Conservation (phyloP, 1,140 invertebrate genomes). For the Pogonognathellus flavescens region DNA sequence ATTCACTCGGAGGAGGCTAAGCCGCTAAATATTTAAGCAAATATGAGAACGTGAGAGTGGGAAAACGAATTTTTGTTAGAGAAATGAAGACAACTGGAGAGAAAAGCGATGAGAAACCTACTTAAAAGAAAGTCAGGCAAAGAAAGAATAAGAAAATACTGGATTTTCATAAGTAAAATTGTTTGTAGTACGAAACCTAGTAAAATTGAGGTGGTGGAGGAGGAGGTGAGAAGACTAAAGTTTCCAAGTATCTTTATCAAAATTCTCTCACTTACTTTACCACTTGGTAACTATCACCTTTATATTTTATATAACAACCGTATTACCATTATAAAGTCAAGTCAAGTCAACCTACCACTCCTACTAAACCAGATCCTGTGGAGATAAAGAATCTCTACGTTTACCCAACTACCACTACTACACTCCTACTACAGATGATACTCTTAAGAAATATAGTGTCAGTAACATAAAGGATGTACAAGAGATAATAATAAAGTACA, state of each 20-base stretch:
- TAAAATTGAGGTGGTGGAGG: conserved; percentile 31
- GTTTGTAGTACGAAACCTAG: not conserved
- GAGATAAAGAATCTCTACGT: no score
- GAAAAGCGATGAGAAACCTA: not conserved
- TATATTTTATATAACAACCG: no score
- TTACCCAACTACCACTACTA: no score
- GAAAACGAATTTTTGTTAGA: not conserved
- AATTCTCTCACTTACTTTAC: conserved; percentile 25
- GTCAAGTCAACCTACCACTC: no score
- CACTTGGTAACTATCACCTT: no score
- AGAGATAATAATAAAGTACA: not conserved
- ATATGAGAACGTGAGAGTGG: conserved; percentile 34
- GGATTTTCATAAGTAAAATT: conserved; percentile 18
- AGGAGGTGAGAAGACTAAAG: not conserved
- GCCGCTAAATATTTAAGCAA: conserved; percentile 47
- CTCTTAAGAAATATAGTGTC: not conserved
- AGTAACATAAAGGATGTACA: conserved; percentile 9
- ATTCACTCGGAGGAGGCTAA: conserved; percentile 38
- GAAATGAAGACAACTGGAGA: not conserved
- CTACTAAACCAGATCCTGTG: no score
- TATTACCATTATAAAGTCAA: no score
- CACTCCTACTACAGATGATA: no score
- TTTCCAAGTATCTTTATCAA: not conserved
- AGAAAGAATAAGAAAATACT: conserved; percentile 33
- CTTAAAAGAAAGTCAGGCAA: conserved; percentile 18